These are phyloP conservation scores for Brienomyrus longianalis DNA, from an alignment of 2,113 vertebrate genomes.

Conservation along the genomic window DNA sequence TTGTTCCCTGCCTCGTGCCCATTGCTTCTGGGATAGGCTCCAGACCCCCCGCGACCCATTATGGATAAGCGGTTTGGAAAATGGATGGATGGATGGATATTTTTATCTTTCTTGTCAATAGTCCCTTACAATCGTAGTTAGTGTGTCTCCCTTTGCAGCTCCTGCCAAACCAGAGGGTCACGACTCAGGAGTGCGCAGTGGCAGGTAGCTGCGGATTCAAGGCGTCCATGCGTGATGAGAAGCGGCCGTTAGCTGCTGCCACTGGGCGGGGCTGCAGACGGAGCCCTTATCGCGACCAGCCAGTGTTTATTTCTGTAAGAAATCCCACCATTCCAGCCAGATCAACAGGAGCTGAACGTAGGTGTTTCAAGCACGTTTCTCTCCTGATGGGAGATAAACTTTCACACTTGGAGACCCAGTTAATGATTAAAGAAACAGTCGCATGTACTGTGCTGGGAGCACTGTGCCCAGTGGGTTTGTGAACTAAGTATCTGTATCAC, in stretches of 20 bases:
- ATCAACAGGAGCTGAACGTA: not conserved
- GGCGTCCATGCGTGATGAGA: constrained; percentile 38
- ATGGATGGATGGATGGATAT: no score
- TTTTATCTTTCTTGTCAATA: not conserved
- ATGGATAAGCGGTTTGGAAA: no score
- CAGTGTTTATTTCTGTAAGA: not conserved
- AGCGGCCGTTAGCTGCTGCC: constrained; percentile 28
- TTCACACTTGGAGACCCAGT: not conserved
- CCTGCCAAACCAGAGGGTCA: not conserved
- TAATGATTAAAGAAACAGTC: not conserved
- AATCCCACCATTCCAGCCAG: not conserved
- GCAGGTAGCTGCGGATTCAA: constrained; percentile 42
- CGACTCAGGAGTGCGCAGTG: not conserved
- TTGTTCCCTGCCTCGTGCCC: no score
- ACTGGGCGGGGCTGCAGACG: not conserved
- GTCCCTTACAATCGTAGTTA: not conserved
- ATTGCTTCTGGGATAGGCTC: no score
- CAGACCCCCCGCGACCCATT: no score
- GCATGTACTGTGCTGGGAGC: not conserved
- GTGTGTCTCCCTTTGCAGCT: not conserved
- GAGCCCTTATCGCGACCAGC: not conserved
- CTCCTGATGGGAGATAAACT: not conserved
- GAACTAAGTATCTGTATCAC: not conserved
- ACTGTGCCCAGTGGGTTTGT: not conserved
- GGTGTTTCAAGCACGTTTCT: not conserved